These are phyloP conservation scores for Holothuria leucospilota DNA, from an alignment of 53 echinoderm and acorn worm species.

Conservation along the genomic window DNA sequence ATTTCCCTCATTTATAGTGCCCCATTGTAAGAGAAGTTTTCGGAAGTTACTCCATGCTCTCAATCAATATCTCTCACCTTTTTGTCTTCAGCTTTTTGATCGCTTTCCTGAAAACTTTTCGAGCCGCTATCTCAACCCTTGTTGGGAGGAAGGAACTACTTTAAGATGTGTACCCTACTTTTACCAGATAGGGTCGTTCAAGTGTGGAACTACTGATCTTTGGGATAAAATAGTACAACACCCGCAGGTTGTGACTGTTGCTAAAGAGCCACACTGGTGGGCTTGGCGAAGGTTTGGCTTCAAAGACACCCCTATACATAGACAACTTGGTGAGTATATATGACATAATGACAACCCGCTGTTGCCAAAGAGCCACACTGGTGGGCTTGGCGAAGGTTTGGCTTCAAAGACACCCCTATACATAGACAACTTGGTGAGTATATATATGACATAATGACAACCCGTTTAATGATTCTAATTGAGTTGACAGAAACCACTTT, in stretches of 20 bases:
- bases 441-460: no score
- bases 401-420: neutral
- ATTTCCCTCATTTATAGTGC: no score
- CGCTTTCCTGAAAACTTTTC: slow-evolving; percentile 31
- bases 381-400: slow-evolving; percentile 41
- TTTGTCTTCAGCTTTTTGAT: neutral
- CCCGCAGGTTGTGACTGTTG: neutral
- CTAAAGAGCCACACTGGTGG: slow-evolving; percentile 43
- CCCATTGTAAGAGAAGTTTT: no score
- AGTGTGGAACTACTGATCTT: slow-evolving; percentile 38
- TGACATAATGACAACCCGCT: no score
- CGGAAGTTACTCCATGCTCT: no score
- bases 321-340: neutral
- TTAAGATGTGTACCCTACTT: slow-evolving; percentile 33
- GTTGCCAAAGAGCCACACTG: slow-evolving; percentile 39
- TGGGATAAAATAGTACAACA: slow-evolving; percentile 30
- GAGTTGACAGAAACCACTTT: no score
- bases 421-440: slow-evolving; percentile 8
- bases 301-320: neutral
- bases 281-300: slow-evolving; percentile 30
- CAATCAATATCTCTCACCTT: neutral
- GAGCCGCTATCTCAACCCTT: slow-evolving; percentile 9
- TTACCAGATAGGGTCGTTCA: slow-evolving; percentile 30
- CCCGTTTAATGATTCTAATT: no score
- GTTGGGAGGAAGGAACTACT: neutral